Evolutionary conservation across 1,140 invertebrate species (phyloP).

Genomic region (Aethina tumida): DNA sequence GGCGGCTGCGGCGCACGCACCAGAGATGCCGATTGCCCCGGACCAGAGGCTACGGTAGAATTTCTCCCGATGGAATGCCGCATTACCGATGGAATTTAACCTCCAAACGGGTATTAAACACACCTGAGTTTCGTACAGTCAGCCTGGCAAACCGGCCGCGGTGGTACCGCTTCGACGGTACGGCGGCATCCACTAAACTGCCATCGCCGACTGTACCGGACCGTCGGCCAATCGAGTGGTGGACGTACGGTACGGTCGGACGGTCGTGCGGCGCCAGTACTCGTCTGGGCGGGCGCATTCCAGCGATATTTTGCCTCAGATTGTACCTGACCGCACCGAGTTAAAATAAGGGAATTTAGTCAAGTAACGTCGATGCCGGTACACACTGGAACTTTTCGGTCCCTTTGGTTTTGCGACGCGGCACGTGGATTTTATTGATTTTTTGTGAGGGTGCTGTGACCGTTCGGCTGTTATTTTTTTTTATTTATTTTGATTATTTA

Average conservation of each 20-base stretch:
- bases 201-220: slow-evolving; percentile 19
- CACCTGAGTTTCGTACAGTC: slow-evolving; percentile 35
- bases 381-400: slow-evolving; percentile 24
- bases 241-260: slow-evolving; percentile 8
- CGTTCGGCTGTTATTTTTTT: slow-evolving; percentile 8
- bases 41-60: slow-evolving; percentile 29
- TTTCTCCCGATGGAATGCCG: slow-evolving; percentile 33
- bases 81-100: slow-evolving; percentile 32
- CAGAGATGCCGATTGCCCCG: slow-evolving; percentile 8
- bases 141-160: slow-evolving; percentile 9
- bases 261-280: slow-evolving; percentile 7
- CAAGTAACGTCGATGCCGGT: slow-evolving; percentile 31
- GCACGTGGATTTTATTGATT: slow-evolving; percentile 5
- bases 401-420: slow-evolving; percentile 6
- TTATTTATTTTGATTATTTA: slow-evolving; percentile 7
- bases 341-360: slow-evolving; percentile 31
- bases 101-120: slow-evolving; percentile 32
- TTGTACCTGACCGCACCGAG: slow-evolving; percentile 34
- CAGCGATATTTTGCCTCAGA: slow-evolving; percentile 33
- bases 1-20: neutral
- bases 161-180: slow-evolving; percentile 5
- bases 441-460: slow-evolving; percentile 6
- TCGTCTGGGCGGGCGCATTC: slow-evolving; percentile 30
- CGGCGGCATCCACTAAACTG: slow-evolving; percentile 18
- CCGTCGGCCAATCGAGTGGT: slow-evolving; percentile 18